Percentiles rank a stretch among this genome's conserved stretches.
phyloP scores from a whole-genome alignment of 2,113 vertebrate species.

The Nansenia antarctica region DNA sequence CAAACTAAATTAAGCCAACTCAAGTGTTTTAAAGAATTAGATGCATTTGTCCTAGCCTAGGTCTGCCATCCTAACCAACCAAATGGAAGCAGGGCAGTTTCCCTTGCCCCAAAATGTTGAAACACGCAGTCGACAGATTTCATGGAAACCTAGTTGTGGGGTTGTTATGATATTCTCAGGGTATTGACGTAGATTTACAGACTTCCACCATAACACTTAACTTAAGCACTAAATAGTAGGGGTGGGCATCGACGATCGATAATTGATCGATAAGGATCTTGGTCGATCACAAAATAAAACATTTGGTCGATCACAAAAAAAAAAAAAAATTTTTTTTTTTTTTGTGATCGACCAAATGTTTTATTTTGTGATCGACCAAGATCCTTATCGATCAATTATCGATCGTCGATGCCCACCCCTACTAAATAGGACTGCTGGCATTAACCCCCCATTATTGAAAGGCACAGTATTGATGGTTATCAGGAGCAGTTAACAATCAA shows the following conservation, averaged over 20 bases:
- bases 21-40: too few relatives aligned
- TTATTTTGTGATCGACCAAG: too few relatives aligned
- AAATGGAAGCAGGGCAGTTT: neutral
- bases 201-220: neutral
- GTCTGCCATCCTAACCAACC: neutral
- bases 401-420: too few relatives aligned
- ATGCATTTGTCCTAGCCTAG: neutral
- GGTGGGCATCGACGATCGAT: too few relatives aligned
- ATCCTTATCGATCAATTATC: too few relatives aligned
- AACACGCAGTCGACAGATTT: neutral
- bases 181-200: neutral
- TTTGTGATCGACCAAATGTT: too few relatives aligned
- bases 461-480: constrained; percentile 34
- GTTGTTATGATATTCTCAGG: neutral
- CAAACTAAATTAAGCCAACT: too few relatives aligned
- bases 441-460: constrained; percentile 8
- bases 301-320: too few relatives aligned
- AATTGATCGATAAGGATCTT: too few relatives aligned
- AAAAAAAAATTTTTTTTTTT: too few relatives aligned
- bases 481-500: constrained; percentile 21
- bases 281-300: too few relatives aligned
- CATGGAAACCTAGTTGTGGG: neutral
- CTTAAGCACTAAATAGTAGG: neutral
- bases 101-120: neutral
- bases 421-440: constrained; percentile 1